Conservation (phyloP, 2,113 vertebrate species). For the Fregata magnificens region DNA sequence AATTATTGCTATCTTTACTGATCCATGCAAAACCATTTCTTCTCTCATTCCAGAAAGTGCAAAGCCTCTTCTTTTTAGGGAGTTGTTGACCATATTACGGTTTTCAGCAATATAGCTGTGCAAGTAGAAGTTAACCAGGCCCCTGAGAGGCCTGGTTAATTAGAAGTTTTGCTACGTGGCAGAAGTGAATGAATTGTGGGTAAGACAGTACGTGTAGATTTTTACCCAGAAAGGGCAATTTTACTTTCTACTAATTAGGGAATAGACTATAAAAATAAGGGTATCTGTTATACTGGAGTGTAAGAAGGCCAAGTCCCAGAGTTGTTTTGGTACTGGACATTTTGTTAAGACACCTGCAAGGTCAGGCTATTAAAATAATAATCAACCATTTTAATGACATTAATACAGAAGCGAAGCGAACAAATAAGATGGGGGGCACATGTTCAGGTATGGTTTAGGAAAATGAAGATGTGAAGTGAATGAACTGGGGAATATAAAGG, state of each 20-base stretch:
- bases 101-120: conserved; percentile 32
- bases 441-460: not conserved
- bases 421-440: not conserved
- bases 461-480: not conserved
- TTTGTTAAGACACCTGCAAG: not conserved
- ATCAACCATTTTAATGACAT: not conserved
- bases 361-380: not conserved
- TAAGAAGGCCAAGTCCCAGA: not conserved
- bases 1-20: conserved; percentile 66
- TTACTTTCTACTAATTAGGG: not conserved
- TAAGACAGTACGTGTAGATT: not conserved
- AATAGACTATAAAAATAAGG: not conserved
- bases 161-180: conserved; percentile 23
- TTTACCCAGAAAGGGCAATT: conserved; percentile 11
- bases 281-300: not conserved
- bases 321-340: not conserved
- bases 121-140: conserved; percentile 50
- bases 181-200: conserved; percentile 17
- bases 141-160: conserved; percentile 35
- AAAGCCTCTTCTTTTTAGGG: conserved; percentile 47
- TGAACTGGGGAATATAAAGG: not conserved
- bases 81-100: conserved; percentile 35
- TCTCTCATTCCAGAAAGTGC: conserved; percentile 39
- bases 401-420: not conserved
- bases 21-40: conserved; percentile 59